Conservation (phyloP, 2,113 vertebrate genomes). For the Cheilinus undulatus region DNA sequence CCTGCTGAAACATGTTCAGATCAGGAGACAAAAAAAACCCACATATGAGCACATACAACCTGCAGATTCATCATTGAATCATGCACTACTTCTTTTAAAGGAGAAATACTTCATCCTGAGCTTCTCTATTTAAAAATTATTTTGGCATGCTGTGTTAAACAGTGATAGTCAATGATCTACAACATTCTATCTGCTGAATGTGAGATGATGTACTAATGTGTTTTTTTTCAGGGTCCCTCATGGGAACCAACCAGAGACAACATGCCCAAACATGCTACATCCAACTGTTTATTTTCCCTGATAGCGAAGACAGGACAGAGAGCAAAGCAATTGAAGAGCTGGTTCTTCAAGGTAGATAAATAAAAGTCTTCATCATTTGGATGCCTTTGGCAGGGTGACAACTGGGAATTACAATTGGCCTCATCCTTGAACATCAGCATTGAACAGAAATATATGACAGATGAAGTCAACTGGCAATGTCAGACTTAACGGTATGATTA, state of each 20-base stretch:
- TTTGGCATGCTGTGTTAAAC: not conserved
- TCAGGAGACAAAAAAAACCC: not conserved
- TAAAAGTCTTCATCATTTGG: not conserved
- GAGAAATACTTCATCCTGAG: no score
- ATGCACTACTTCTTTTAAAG: no score
- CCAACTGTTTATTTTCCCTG: not conserved
- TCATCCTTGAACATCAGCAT: no score
- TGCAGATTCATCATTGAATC: no score
- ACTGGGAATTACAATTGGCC: no score
- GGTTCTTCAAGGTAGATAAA: not conserved
- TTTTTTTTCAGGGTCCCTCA: not conserved
- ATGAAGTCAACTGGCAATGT: no score
- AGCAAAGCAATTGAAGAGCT: not conserved
- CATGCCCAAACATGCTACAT: not conserved
- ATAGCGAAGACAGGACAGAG: not conserved
- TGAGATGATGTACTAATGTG: no score
- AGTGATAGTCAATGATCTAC: not conserved
- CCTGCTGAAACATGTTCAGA: constrained; percentile 17
- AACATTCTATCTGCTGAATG: not conserved
- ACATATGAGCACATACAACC: not conserved
- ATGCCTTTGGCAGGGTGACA: not conserved
- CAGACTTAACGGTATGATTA: no score
- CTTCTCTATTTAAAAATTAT: no score
- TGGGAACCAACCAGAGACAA: not conserved
- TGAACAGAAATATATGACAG: no score